These are phyloP conservation scores for Ruditapes philippinarum DNA, from an alignment of 1,140 invertebrate species.

Conservation along the genomic window DNA sequence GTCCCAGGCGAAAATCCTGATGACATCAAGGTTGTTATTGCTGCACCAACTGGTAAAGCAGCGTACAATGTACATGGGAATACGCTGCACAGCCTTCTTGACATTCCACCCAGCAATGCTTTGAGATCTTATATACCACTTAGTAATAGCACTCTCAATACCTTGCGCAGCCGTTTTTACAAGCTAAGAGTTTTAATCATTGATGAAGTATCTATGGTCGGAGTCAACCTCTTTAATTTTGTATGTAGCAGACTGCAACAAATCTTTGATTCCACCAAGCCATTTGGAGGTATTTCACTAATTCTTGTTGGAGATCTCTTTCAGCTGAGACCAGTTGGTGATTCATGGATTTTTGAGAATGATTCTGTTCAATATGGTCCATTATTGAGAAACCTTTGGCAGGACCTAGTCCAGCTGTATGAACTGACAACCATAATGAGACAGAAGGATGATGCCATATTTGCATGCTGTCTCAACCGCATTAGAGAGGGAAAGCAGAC, in stretches of 20 bases:
- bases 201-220: slow-evolving; percentile 66
- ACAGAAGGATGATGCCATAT: slow-evolving; percentile 66
- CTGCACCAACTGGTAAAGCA: slow-evolving; percentile 69
- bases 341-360: not conserved
- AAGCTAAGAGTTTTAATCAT: slow-evolving; percentile 32
- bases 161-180: not conserved
- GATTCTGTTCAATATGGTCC: slow-evolving; percentile 6
- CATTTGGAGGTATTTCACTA: not conserved
- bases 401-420: slow-evolving; percentile 61
- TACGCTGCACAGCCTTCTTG: slow-evolving; percentile 61
- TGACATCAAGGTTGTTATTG: slow-evolving; percentile 62
- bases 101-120: slow-evolving; percentile 42
- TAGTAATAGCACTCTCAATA: slow-evolving; percentile 24
- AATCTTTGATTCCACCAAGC: not conserved
- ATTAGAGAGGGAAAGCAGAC: slow-evolving; percentile 66
- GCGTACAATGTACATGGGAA: slow-evolving; percentile 55
- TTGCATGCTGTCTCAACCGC: slow-evolving; percentile 65
- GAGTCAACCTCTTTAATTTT: slow-evolving; percentile 58
- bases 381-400: slow-evolving; percentile 53
- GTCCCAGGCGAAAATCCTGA: slow-evolving; percentile 65
- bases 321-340: not conserved
- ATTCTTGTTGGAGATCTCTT: not conserved
- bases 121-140: slow-evolving; percentile 32
- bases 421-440: slow-evolving; percentile 68
- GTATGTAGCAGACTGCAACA: not conserved